Evolutionary conservation across 2,113 vertebrate genomes (phyloP).

Genomic region (Anser brachyrhynchus): DNA sequence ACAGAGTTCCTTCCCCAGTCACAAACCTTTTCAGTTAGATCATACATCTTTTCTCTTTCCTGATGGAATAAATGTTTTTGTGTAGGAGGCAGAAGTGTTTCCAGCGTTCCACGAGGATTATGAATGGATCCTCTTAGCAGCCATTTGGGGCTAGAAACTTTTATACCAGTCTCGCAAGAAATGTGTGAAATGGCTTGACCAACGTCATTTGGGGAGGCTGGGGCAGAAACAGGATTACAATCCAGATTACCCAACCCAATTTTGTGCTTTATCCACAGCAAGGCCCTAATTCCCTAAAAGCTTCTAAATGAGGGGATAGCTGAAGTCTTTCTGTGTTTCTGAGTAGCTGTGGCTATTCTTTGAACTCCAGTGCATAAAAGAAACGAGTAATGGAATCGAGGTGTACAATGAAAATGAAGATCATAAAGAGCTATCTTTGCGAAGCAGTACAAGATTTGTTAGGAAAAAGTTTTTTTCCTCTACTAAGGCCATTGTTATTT

Average conservation of each 20-base stretch:
- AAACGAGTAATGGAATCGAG: background rate
- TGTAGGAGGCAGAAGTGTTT: background rate
- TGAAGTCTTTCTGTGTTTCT: background rate
- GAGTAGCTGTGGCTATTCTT: background rate
- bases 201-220: fast-evolving
- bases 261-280: background rate
- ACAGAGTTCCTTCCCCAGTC: fast-evolving
- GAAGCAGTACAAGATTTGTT: background rate
- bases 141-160: background rate
- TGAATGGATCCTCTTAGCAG: background rate
- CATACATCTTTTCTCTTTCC: background rate
- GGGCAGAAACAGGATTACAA: background rate
- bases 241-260: fast-evolving
- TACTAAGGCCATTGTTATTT: background rate
- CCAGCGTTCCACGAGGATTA: background rate
- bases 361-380: background rate
- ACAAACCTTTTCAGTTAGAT: background rate
- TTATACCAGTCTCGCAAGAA: background rate
- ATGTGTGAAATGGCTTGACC: background rate
- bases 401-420: background rate
- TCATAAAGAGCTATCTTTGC: background rate
- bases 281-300: background rate
- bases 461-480: background rate
- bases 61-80: background rate
- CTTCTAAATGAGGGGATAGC: background rate